phyloP scores from a whole-genome alignment of 2,113 vertebrate genomes.

The Zosterops lateralis region DNA sequence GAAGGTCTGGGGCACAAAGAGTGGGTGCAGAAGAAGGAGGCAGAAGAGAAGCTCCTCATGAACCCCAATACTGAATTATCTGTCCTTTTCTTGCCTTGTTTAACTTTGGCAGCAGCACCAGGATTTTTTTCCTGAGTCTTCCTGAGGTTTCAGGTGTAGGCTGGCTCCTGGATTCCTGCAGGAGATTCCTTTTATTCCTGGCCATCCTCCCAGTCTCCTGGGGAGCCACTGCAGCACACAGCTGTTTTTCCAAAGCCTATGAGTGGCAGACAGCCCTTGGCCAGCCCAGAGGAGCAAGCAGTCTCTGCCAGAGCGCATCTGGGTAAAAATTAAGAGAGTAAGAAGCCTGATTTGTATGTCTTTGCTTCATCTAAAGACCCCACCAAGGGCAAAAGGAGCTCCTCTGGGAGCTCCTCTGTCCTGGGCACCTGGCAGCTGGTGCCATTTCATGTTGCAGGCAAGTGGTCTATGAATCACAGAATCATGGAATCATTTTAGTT shows the following conservation, averaged over 20 bases:
- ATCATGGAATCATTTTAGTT: not conserved
- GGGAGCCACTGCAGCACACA: not conserved
- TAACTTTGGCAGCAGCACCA: not conserved
- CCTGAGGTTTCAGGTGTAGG: not conserved
- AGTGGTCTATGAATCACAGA: not conserved
- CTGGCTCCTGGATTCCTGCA: not conserved
- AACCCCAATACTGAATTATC: not conserved
- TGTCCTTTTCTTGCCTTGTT: not conserved
- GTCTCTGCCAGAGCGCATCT: not conserved
- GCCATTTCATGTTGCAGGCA: not conserved
- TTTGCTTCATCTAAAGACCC: not conserved
- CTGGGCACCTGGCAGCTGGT: not conserved
- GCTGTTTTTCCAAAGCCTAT: not conserved
- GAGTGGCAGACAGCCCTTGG: not conserved
- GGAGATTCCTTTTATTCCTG: conserved; percentile 24
- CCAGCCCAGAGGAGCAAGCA: not conserved
- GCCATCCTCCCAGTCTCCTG: not conserved
- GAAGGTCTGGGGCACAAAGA: not conserved
- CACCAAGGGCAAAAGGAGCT: not conserved
- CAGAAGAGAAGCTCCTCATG: not conserved
- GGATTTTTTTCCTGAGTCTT: not conserved
- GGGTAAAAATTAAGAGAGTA: not conserved
- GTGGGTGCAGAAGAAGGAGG: not conserved
- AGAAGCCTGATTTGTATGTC: not conserved
- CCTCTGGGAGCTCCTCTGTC: not conserved